phyloP scores from a whole-genome alignment of 2,888 invertebrate species.

The Crossocerus cetratus region DNA sequence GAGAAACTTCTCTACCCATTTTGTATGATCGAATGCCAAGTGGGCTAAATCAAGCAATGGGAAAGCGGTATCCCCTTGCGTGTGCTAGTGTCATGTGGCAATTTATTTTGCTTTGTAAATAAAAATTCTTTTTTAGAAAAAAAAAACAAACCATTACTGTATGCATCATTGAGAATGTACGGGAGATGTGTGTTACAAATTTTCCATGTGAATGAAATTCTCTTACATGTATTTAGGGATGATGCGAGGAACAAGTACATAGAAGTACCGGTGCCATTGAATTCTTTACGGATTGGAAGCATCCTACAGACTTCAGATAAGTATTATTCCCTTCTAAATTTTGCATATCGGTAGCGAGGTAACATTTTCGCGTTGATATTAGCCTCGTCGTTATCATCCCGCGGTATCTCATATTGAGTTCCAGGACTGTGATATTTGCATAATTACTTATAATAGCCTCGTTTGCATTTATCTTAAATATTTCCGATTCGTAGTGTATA shows the following conservation, averaged over 20 bases:
- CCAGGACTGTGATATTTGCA: constrained; percentile 71
- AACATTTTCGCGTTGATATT: no score
- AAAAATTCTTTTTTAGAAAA: constrained; percentile 53
- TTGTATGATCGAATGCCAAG: constrained; percentile 39
- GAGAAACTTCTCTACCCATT: constrained; percentile 33
- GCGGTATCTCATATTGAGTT: constrained; percentile 55
- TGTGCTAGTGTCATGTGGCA: constrained; percentile 38
- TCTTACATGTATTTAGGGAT: background rate
- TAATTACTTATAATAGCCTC: constrained; percentile 55
- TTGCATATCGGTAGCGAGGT: no score
- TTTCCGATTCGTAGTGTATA: no score
- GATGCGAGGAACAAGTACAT: no score
- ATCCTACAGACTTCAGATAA: background rate
- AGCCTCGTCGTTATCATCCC: no score
- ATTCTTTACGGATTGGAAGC: no score
- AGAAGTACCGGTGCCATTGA: no score
- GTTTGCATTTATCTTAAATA: no score
- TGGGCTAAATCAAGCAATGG: constrained; percentile 48
- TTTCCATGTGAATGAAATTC: constrained; percentile 8
- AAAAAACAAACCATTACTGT: constrained; percentile 17
- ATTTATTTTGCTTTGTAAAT: constrained; percentile 54
- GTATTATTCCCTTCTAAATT: background rate
- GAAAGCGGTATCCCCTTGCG: constrained; percentile 58
- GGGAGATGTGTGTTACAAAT: constrained; percentile 5
- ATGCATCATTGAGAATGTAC: constrained; percentile 20